Base-by-base conservation (phyloP, 30 jellyfish, hydroid and myxozoan species). In the Nemopilema nomurai region DNA sequence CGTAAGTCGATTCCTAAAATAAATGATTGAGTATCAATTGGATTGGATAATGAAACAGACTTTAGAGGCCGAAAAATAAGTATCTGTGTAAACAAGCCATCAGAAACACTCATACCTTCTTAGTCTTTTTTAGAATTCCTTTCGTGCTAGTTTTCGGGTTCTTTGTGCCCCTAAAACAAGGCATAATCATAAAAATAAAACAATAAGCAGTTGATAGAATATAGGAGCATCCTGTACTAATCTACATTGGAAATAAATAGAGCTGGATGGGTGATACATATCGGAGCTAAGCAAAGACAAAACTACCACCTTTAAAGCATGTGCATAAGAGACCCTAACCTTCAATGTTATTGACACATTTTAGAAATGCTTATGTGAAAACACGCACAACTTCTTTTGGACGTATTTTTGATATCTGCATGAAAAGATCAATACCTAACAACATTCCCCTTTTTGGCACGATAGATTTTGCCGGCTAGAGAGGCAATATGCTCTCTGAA, bases 391-490 rank as follows among this genome's bases (percentile, higher is more conserved):
- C n/a, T n/a, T n/a, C n/a, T n/a, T n/a, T n/a, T n/a, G n/a, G n/a
- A n/a, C n/a, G n/a, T n/a, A n/a, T n/a, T n/a, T n/a, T n/a, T n/a
- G n/a, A n/a, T n/a, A n/a, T 23, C 20, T 23, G 25, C 20, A 19
- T 29, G 13, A 26, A 41, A 17, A 28, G 57, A 22, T 27, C 18
- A 4, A 69, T 78, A 87, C 96, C 96, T 80, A 41, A 88, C 96
- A 13, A 88, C 96, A 28, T 88, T 88, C 27, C 96, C 96, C 49
- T 79, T 88, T 69, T 77, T 70, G 18, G 96, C 96, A 7, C 96
- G 81, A 69, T 72, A 82, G 33, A 89, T 81, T 79, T 89, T 89
- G 52, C 97, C 97, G 20, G 91, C 67, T 20, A 83, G 67, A 22
- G 97, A 90, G 21, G 83, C 67, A 27, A 84, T 90, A 70, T 90